phyloP scores from a whole-genome alignment of 2,888 invertebrate genomes.

The Gymnocheta viridis region DNA sequence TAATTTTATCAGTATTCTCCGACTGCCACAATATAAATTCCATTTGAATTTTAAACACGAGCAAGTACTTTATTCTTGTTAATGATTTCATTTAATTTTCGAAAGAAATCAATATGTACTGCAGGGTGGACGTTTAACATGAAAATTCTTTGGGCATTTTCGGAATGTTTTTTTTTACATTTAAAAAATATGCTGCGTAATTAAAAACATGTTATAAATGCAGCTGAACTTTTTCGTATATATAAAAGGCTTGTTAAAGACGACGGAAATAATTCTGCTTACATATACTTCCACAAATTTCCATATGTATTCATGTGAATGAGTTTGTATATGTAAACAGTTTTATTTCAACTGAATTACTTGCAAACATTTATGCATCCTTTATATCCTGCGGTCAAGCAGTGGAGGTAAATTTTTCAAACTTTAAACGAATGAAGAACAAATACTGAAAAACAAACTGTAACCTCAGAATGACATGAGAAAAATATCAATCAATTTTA shows the following conservation, averaged over 20 bases:
- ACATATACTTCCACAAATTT: background rate
- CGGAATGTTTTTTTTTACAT: background rate
- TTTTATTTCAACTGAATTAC: background rate
- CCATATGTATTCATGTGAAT: background rate
- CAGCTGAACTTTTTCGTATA: background rate
- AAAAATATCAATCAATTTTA: background rate
- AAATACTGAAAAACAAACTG: background rate
- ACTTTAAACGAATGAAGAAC: background rate
- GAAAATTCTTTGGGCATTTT: background rate
- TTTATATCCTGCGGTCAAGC: background rate
- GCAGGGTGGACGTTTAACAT: background rate
- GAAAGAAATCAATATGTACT: conserved; percentile 2
- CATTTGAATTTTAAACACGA: background rate
- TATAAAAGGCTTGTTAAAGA: background rate
- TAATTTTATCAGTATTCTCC: background rate
- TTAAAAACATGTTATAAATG: conserved; percentile 4
- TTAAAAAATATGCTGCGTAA: conserved; percentile 14
- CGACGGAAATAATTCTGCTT: background rate
- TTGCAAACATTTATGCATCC: background rate
- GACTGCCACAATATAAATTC: background rate
- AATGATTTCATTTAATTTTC: conserved; percentile 32
- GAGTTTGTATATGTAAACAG: background rate
- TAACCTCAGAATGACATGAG: background rate
- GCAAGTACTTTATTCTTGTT: conserved; percentile 6
- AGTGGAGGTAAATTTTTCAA: background rate